Conservation (phyloP, 2,888 invertebrate genomes). For the Campoplex capitator region DNA sequence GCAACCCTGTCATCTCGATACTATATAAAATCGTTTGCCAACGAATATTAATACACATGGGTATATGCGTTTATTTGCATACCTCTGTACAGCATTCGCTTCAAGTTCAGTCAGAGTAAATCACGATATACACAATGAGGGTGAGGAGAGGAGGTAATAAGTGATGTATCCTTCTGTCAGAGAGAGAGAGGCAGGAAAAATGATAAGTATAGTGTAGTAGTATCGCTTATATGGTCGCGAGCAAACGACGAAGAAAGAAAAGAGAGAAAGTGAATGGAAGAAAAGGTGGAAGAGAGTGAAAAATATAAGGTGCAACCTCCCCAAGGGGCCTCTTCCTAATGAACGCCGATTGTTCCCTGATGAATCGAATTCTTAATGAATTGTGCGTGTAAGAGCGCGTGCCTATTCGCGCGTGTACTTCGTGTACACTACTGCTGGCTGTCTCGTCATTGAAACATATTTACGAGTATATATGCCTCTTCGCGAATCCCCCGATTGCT, state of each 20-base stretch:
- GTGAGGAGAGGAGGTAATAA: conserved; percentile 53
- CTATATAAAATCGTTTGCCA: conserved; percentile 47
- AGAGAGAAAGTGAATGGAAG: conserved; percentile 17
- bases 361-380: conserved; percentile 83
- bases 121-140: conserved; percentile 23
- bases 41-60: conserved; percentile 59
- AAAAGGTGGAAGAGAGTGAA: conserved; percentile 60
- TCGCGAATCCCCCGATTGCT: conserved; percentile 27
- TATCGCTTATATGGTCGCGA: conserved; percentile 8
- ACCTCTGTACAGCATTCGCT: not conserved
- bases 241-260: conserved; percentile 8
- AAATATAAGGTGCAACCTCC: conserved; percentile 65
- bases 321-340: conserved; percentile 75
- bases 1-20: conserved; percentile 57
- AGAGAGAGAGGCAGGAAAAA: conserved; percentile 57
- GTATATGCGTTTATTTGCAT: not conserved
- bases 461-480: conserved; percentile 13
- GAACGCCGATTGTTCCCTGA: conserved; percentile 81
- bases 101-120: not conserved
- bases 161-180: conserved; percentile 66
- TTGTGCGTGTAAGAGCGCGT: conserved; percentile 72
- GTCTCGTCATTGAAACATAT: conserved; percentile 10
- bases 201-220: conserved; percentile 55
- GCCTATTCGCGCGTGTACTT: conserved; percentile 68
- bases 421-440: conserved; percentile 4